Evolutionary conservation across 2,113 vertebrate genomes (phyloP).

Genomic region (Myotis yumanensis): DNA sequence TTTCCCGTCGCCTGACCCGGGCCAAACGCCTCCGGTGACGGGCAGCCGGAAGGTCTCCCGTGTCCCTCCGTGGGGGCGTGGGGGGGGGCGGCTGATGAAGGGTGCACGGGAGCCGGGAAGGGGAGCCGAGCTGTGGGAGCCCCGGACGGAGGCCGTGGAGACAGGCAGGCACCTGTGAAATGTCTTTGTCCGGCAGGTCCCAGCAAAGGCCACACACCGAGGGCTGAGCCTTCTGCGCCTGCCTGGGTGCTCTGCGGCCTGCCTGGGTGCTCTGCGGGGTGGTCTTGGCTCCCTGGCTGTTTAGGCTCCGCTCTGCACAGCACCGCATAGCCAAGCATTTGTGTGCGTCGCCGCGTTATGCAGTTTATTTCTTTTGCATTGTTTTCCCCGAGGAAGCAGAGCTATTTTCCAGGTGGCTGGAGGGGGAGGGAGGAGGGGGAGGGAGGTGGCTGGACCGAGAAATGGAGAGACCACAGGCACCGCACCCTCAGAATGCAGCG

Average conservation of each 20-base stretch:
- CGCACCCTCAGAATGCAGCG: rapidly evolving
- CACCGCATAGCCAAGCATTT: rapidly evolving
- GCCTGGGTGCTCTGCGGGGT: rapidly evolving
- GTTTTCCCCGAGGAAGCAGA: neutral
- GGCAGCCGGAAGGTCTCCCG: conserved; percentile 79
- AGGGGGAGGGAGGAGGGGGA: rapidly evolving
- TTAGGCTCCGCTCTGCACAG: neutral
- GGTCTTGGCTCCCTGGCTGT: rapidly evolving
- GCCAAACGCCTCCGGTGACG: conserved; percentile 86
- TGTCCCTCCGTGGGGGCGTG: conserved; percentile 48
- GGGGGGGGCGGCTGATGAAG: conserved; percentile 82
- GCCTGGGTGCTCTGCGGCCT: too few relatives aligned
- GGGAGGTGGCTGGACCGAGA: rapidly evolving
- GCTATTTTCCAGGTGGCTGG: neutral
- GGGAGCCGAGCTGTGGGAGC: conserved; percentile 84
- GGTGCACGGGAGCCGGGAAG: conserved; percentile 83
- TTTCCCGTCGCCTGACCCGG: conserved; percentile 80
- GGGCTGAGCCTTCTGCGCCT: conserved; percentile 51
- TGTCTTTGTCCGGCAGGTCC: conserved; percentile 84
- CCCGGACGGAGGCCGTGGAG: conserved; percentile 77
- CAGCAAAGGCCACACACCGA: conserved; percentile 67
- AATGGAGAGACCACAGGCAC: rapidly evolving
- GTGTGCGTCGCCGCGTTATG: rapidly evolving
- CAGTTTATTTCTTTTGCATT: rapidly evolving
- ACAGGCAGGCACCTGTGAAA: conserved; percentile 78